Evolutionary conservation across 2,888 invertebrate genomes (phyloP), one percentile per base, ranked within the genome.

Genomic region (Byasa hedistus): DNA sequence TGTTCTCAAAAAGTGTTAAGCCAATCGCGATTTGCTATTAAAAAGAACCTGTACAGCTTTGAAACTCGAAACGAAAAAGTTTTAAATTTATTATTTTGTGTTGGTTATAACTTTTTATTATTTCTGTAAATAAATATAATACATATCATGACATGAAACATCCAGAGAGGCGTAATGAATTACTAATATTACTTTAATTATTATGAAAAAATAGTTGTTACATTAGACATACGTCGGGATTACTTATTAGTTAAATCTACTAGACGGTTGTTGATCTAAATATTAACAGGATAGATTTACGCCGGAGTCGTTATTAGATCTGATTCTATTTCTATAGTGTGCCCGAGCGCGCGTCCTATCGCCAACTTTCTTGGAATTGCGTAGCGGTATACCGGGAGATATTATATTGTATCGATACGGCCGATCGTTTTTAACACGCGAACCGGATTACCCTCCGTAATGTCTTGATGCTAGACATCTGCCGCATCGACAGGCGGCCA

Each of bases 381-480:
- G 66, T 59, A 59, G 58, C 56, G 59, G 60, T 52, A 44, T 22
- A 24, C 22, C 23, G 32, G 57, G 39, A 57, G 68, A 69, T 68
- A 71, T 71, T 64, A 68, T 69, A 68, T 68, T 52, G 70, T 69
- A 70, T 74, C 75, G 72, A 71, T 69, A 70, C 75, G 73, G 75
- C 75, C 80, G 81, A 83, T 83, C 82, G 82, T 84, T 87, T 79
- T 79, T 76, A 81, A 73, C 83, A 84, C 80, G 79, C 82, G 85
- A 85, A 75, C 79, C 78, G 85, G 85, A 87, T 89, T 85, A 84
- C 85, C 83, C 83, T 79, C 85, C 73, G 79, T 87, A 86, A 89
- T 84, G 86, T 88, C 90, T 89, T 87, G 85, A 89, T 88, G 84
- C 84, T 83, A 69, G 79, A 82, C 90, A 90, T 85, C 84, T 89